phyloP scores from a whole-genome alignment of 2,888 invertebrate genomes.

The Ormyrus nitidulus region DNA sequence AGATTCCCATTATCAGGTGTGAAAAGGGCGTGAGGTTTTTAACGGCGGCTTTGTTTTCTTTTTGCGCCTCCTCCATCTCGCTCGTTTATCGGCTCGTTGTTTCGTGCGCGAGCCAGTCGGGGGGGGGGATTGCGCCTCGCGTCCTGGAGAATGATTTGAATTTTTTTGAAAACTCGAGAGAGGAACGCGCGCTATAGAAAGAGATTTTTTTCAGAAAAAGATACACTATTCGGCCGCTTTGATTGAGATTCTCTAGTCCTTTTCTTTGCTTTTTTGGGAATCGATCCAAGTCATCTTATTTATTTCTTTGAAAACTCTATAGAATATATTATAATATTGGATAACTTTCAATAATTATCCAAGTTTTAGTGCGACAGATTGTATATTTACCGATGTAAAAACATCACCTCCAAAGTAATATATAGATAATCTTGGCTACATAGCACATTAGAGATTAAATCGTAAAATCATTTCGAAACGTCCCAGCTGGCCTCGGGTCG shows the following conservation, averaged over 20 bases:
- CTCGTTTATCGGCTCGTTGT: conserved; percentile 32
- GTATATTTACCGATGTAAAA: background rate
- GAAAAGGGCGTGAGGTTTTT: conserved; percentile 54
- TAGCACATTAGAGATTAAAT: background rate
- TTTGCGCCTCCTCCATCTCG: background rate
- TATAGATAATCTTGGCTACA: too few species aligned
- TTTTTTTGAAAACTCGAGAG: background rate
- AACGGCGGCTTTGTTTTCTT: conserved; percentile 7
- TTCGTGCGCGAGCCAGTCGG: background rate
- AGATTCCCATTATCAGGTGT: conserved; percentile 57
- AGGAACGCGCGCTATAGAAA: background rate
- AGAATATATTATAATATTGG: too few species aligned
- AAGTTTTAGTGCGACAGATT: background rate
- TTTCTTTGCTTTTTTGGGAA: background rate
- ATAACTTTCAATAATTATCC: background rate
- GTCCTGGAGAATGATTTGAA: conserved; percentile 35
- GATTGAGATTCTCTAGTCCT: background rate
- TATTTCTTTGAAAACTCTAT: too few species aligned
- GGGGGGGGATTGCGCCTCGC: background rate
- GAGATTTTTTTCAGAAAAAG: background rate
- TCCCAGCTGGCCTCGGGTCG: too few species aligned
- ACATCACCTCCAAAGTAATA: background rate
- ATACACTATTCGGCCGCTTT: background rate
- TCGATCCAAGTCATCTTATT: too few species aligned
- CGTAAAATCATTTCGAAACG: background rate